Base-by-base conservation (phyloP, 2,113 vertebrate species). In the Mobula hypostoma region DNA sequence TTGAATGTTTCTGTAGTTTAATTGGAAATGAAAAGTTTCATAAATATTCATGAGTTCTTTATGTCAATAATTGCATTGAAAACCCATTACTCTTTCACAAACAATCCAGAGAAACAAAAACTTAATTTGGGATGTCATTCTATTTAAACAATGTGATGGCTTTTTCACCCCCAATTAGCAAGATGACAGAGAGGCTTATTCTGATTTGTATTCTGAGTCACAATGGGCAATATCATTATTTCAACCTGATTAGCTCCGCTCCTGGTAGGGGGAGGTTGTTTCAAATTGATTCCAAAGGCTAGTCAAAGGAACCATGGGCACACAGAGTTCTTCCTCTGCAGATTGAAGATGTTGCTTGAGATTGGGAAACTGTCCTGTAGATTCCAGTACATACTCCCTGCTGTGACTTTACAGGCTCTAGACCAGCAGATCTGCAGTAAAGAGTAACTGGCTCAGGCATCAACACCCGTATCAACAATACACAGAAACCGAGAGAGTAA, bases 31-130 rank as follows among this genome's bases (percentile, higher is more conserved):
- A 61, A 90, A 29, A 90, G 63, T 17, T 2, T 29, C 27, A 90
- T 90, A 66, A 90, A 90, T 90, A 90, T 90, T 90, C 85, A 90
- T 90, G 85, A 7, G 5, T 63, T 32, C 29, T 66, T 66, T 90
- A 66, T 88, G 85, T 90, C 85, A 90, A 90, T 90, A 66, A n/a
- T 90, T 90, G 85, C 85, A 90, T 90, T 90, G 85, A 66, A 66
- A 90, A 90, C 61, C 85, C 85, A 90, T 90, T 90, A 90, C 85
- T 90, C 85, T 63, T 90, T 90, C 85, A 90, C 85, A 90, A 90
- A 90, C 85, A 90, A 90, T 90, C 61, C 14, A 17, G 61, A 90
- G 85, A 90, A 90, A 90, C 85, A 66, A 66, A 66, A 66, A 63
- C 85, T 32, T 90, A 66, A 90, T 90, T 90, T 66, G 5, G 61